Conservation (phyloP, 2,797 vertebrate species). For the Pseudotriccus pelzelni region DNA sequence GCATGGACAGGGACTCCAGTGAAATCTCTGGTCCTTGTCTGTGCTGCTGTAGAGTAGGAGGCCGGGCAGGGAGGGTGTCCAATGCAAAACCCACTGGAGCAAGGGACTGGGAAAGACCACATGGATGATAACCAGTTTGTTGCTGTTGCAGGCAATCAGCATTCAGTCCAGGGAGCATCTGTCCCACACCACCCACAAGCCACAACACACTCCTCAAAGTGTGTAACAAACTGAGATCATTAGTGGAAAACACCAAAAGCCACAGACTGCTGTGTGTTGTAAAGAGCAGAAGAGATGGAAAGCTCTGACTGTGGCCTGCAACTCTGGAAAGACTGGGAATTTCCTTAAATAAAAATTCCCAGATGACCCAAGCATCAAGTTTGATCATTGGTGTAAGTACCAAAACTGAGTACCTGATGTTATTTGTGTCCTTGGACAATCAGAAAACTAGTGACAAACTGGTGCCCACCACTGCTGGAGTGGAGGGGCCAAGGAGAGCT, state of each 20-base stretch:
- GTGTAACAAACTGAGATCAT: not conserved
- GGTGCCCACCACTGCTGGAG: fast-evolving
- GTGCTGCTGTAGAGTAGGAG: not conserved
- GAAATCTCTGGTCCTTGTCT: not conserved
- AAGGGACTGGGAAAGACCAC: not conserved
- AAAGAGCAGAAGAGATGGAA: not conserved
- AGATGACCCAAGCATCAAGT: not conserved
- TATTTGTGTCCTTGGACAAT: not conserved
- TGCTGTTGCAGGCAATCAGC: not conserved
- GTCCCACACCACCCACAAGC: not conserved
- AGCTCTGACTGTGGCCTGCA: not conserved
- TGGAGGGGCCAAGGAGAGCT: not conserved
- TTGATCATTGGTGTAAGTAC: not conserved
- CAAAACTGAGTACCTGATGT: not conserved
- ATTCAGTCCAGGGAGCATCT: not conserved
- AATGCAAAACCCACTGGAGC: not conserved
- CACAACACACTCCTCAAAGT: not conserved
- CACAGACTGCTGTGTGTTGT: not conserved
- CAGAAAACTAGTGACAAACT: not conserved
- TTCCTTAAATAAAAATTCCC: constrained; percentile 30
- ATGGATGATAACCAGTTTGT: not conserved
- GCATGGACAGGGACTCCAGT: not conserved
- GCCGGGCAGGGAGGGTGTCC: not conserved
- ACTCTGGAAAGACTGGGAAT: constrained; percentile 13
- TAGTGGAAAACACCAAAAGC: constrained; percentile 26